Evolutionary conservation across 1,140 invertebrate species (phyloP).

Genomic region (Papilio dardanus): DNA sequence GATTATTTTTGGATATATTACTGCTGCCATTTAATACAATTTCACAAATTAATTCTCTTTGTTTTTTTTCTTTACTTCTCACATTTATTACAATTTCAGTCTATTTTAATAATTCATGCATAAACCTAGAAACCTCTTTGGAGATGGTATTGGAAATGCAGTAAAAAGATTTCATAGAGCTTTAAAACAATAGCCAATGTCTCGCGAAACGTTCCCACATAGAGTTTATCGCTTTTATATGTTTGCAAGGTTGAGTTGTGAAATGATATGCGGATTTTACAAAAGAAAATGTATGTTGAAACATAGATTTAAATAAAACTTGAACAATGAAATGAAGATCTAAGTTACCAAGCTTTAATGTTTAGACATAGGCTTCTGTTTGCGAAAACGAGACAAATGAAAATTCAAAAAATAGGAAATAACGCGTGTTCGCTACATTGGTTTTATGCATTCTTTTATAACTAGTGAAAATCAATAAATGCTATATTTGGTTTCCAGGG

Average conservation of each 20-base stretch:
- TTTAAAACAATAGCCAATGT: constrained; percentile 31
- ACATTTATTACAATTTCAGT: neutral
- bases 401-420: neutral
- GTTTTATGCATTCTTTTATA: neutral
- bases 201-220: neutral
- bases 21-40: neutral
- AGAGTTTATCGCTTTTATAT: constrained; percentile 31
- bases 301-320: neutral
- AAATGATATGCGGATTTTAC: constrained; percentile 16
- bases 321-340: neutral
- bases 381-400: neutral
- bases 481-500: neutral
- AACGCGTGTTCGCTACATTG: neutral
- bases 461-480: neutral
- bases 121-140: neutral
- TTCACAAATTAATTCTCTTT: neutral
- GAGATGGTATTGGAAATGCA: constrained; percentile 22
- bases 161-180: constrained; percentile 31
- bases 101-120: neutral
- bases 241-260: neutral
- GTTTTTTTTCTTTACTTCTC: neutral
- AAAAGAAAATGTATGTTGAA: neutral
- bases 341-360: neutral
- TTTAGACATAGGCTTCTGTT: neutral
- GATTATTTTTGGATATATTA: too few species aligned